Conservation (phyloP, 2,797 vertebrate genomes). For the Parauchenoglanis punctatus region DNA sequence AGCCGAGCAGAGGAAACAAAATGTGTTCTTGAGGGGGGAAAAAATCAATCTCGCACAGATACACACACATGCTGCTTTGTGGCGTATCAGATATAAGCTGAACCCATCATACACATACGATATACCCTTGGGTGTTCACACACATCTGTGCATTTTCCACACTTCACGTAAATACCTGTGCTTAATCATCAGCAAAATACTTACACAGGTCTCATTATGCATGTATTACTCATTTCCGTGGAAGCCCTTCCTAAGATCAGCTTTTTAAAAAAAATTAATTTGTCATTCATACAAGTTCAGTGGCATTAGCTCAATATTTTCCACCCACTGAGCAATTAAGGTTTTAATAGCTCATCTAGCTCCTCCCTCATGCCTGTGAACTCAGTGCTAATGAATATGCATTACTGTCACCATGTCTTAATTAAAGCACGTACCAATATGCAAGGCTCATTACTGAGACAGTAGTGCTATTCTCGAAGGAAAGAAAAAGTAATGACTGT, state of each 20-base stretch:
- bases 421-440: conserved; percentile 66
- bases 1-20: conserved; percentile 17
- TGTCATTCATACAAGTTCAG: conserved; percentile 37
- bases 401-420: conserved; percentile 68
- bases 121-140: conserved; percentile 22
- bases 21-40: conserved; percentile 26
- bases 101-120: conserved; percentile 33
- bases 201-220: background rate
- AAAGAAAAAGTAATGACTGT: conserved; percentile 65
- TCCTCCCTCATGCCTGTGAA: conserved; percentile 29
- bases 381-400: conserved; percentile 66
- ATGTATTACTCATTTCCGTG: background rate
- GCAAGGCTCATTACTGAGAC: conserved; percentile 70
- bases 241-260: conserved; percentile 25
- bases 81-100: conserved; percentile 40
- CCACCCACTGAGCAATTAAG: conserved; percentile 49
- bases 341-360: conserved; percentile 39
- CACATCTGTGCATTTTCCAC: background rate
- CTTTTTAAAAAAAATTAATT: conserved; percentile 16
- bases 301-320: conserved; percentile 46
- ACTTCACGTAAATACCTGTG: background rate
- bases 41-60: conserved; percentile 36
- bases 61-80: conserved; percentile 52
- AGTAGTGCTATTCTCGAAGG: conserved; percentile 62
- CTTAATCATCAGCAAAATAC: background rate